phyloP scores from a whole-genome alignment of 2,113 vertebrate genomes.

The Athene cunicularia region DNA sequence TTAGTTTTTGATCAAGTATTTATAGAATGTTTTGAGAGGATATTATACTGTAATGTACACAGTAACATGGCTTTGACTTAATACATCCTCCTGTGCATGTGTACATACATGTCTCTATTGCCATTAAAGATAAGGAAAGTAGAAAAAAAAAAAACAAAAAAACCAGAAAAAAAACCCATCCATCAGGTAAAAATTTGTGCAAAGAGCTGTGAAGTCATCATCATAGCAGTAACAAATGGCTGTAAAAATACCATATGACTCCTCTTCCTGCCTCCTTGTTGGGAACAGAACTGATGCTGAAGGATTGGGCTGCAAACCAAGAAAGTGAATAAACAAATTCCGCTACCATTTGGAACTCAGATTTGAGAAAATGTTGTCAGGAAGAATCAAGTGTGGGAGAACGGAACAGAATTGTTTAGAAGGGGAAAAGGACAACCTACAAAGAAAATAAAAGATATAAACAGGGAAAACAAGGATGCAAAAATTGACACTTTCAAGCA shows the following conservation, averaged over 20 bases:
- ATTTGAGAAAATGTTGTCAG: slow-evolving; percentile 57
- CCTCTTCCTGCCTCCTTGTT: slow-evolving; percentile 62
- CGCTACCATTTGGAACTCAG: slow-evolving; percentile 60
- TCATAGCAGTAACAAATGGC: slow-evolving; percentile 71
- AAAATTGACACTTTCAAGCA: background rate
- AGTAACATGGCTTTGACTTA: background rate
- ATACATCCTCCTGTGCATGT: background rate
- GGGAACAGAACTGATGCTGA: slow-evolving; percentile 66
- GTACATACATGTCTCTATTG: background rate
- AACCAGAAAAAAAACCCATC: background rate
- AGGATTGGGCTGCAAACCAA: slow-evolving; percentile 75
- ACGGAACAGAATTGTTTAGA: slow-evolving; percentile 13
- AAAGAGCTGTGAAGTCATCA: slow-evolving; percentile 39
- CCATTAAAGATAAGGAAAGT: background rate
- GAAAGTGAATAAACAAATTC: slow-evolving; percentile 72
- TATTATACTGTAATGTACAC: background rate
- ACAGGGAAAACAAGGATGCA: background rate
- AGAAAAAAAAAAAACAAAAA: background rate
- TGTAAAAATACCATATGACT: slow-evolving; percentile 71
- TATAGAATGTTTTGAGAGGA: background rate
- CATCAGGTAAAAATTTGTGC: slow-evolving; percentile 62
- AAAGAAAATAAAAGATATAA: background rate
- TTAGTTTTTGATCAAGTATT: background rate
- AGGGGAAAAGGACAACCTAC: background rate
- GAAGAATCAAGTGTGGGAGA: slow-evolving; percentile 30